Evolutionary conservation across 2,113 vertebrate species (phyloP).

Genomic region (Rhinichthys klamathensis): DNA sequence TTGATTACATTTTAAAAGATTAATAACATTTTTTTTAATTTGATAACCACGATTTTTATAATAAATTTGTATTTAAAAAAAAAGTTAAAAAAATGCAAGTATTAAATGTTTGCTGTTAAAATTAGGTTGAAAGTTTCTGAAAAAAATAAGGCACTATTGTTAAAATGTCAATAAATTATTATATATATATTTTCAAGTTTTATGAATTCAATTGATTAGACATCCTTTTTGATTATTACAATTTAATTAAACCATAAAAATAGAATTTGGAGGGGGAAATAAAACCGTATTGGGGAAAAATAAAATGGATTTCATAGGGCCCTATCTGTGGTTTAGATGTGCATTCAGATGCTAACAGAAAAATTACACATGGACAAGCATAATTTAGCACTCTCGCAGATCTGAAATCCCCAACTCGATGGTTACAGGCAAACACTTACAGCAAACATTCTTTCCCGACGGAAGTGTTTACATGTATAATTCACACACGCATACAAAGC

Average conservation of each 20-base stretch:
- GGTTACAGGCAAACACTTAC: conserved; percentile 36
- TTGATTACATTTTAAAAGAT: too few relatives aligned
- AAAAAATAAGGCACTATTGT: not conserved
- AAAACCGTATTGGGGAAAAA: not conserved
- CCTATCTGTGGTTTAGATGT: conserved; percentile 1
- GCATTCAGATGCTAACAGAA: conserved; percentile 3
- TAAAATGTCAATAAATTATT: not conserved
- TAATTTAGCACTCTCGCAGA: conserved; percentile 28
- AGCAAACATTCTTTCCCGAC: conserved; percentile 47
- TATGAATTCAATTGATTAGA: not conserved
- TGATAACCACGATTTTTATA: not conserved
- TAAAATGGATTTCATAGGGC: not conserved
- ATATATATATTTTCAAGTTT: not conserved
- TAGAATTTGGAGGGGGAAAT: too few relatives aligned
- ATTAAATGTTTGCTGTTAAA: not conserved
- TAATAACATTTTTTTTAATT: not conserved
- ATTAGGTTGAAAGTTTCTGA: too few relatives aligned
- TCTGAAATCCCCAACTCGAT: conserved; percentile 19
- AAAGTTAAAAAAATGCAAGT: not conserved
- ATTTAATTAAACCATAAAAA: not conserved
- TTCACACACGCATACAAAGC: conserved; percentile 46
- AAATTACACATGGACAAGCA: conserved; percentile 5
- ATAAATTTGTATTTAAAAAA: not conserved
- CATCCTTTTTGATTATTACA: not conserved
- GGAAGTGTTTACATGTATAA: conserved; percentile 53